Conservation (phyloP, 2,888 invertebrate species). For the Trissonchulus latispiculum region DNA sequence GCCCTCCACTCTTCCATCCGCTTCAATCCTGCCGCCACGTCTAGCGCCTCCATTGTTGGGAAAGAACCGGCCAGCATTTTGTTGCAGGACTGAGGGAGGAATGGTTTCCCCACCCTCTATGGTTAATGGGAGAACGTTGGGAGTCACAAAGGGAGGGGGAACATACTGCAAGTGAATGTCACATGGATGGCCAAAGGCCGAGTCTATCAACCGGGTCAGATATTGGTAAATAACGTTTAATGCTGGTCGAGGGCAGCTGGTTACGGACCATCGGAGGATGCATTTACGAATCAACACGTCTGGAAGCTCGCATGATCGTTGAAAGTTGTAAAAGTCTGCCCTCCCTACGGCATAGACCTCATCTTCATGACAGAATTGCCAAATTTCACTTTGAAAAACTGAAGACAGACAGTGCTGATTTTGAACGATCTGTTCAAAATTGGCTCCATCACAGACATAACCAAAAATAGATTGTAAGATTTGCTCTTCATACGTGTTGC, state of each 20-base stretch:
- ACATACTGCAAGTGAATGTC: background rate
- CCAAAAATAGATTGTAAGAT: background rate
- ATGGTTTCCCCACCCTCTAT: background rate
- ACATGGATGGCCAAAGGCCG: background rate
- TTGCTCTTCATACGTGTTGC: background rate
- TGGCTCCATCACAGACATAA: background rate
- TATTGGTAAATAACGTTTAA: background rate
- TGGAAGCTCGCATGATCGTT: background rate
- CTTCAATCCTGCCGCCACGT: background rate
- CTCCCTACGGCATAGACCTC: background rate
- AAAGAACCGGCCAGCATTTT: background rate
- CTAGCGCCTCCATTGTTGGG: background rate
- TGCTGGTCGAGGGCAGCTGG: background rate
- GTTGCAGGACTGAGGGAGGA: background rate
- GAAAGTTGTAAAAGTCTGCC: background rate
- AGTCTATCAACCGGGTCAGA: background rate
- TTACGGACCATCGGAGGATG: background rate
- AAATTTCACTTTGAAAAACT: background rate
- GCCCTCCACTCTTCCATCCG: background rate
- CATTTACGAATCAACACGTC: background rate
- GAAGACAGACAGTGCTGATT: background rate
- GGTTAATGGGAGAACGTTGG: background rate
- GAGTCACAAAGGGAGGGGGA: background rate
- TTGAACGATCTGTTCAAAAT: background rate
- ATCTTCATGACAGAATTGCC: background rate